Conservation (phyloP, 2,888 invertebrate species). For the Chymomyza procnemis region DNA sequence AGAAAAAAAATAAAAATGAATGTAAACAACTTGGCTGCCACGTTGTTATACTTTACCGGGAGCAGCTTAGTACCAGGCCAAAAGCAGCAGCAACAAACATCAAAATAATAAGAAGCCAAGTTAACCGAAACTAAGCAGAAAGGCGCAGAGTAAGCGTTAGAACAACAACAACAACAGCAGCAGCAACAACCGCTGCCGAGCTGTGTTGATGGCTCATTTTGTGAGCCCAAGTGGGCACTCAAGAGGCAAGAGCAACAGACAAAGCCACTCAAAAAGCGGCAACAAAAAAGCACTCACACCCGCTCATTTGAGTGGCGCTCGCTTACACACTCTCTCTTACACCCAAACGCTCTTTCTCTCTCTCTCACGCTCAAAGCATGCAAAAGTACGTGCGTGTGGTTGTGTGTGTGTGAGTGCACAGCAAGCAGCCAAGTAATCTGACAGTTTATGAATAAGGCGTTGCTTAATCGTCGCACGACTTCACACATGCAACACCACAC, state of each 20-base stretch:
- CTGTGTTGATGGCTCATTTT: constrained; percentile 62
- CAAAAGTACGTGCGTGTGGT: neutral
- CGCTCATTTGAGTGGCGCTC: neutral
- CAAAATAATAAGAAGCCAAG: constrained; percentile 1
- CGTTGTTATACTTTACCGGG: constrained; percentile 28
- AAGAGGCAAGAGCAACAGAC: constrained; percentile 19
- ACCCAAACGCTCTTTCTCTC: too few species aligned
- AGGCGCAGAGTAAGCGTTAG: neutral
- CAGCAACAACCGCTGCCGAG: constrained; percentile 14
- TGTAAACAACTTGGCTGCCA: constrained; percentile 52
- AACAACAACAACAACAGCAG: too few species aligned
- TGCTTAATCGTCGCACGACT: neutral
- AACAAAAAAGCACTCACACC: constrained; percentile 26
- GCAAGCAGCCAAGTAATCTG: neutral
- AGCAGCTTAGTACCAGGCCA: neutral
- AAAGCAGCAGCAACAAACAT: neutral
- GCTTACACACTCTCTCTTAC: too few species aligned
- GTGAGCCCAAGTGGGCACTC: constrained; percentile 29
- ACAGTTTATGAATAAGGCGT: neutral
- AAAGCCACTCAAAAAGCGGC: constrained; percentile 13
- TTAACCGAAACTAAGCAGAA: neutral
- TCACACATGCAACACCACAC: neutral
- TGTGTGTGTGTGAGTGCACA: neutral
- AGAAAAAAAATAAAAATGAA: constrained; percentile 23
- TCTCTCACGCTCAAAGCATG: neutral